phyloP scores from a whole-genome alignment of 2,113 vertebrate species.

The Pachypanchax playfairii region DNA sequence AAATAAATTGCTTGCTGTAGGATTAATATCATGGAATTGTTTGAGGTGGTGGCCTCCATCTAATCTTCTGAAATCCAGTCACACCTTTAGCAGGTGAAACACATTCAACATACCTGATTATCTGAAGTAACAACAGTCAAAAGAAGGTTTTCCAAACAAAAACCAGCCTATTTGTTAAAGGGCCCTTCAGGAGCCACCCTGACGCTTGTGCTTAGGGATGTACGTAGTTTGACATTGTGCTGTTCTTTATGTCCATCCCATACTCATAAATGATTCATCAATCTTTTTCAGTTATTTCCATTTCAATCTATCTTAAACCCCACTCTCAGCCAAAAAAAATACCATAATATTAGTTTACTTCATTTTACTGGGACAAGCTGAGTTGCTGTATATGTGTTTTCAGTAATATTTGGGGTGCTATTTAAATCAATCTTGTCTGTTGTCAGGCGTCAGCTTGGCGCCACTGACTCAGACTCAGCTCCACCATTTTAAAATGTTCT shows the following conservation, averaged over 20 bases:
- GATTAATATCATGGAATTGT: too few relatives aligned
- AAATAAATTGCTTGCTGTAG: too few relatives aligned
- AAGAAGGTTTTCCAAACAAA: too few relatives aligned
- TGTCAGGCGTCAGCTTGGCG: conserved; percentile 44
- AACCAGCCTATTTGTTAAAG: not conserved
- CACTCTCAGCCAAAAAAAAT: conserved; percentile 48
- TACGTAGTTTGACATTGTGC: too few relatives aligned
- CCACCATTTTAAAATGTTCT: conserved; percentile 26
- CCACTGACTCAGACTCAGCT: conserved; percentile 36
- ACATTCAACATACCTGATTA: too few relatives aligned
- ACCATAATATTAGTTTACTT: conserved; percentile 60
- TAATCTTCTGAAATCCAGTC: too few relatives aligned
- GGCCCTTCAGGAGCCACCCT: too few relatives aligned
- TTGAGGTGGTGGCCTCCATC: too few relatives aligned
- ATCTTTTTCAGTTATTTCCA: conserved; percentile 61
- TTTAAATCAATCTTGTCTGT: conserved; percentile 68
- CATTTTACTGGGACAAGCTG: conserved; percentile 50
- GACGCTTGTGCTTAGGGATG: too few relatives aligned
- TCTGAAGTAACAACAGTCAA: too few relatives aligned
- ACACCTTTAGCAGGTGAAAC: too few relatives aligned
- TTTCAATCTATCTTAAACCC: conserved; percentile 63
- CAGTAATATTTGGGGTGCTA: conserved; percentile 47
- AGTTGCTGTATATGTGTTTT: conserved; percentile 54
- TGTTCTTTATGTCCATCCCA: too few relatives aligned
- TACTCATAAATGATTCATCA: conserved; percentile 70